Evolutionary conservation across 1,140 invertebrate species (phyloP).

Genomic region (Aphaenogaster ashmeadi): DNA sequence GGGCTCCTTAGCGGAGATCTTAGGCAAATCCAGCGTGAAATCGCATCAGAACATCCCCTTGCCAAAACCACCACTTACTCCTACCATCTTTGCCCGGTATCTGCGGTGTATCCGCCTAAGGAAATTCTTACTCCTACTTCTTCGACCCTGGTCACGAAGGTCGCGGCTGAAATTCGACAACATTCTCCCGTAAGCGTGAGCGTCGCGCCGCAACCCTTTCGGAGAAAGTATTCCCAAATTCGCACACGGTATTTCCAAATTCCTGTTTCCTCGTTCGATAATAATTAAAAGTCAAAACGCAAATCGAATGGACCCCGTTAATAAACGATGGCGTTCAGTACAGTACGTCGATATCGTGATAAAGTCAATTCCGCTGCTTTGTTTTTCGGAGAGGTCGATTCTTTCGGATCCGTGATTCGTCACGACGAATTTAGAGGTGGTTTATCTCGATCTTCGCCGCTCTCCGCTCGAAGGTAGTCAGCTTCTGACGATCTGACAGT

Average conservation of each 20-base stretch:
- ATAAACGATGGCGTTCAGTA: background rate
- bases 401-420: background rate
- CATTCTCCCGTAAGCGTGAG: background rate
- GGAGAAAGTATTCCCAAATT: background rate
- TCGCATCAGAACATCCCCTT: conserved; percentile 86
- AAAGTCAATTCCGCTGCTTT: background rate
- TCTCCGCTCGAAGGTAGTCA: conserved; percentile 59
- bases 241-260: background rate
- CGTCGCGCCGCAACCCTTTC: conserved; percentile 6
- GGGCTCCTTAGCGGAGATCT: conserved; percentile 87
- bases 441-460: conserved; percentile 75
- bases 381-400: background rate
- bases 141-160: conserved; percentile 41
- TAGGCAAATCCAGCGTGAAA: conserved; percentile 88
- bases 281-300: background rate
- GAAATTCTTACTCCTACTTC: conserved; percentile 70
- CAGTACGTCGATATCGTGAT: background rate
- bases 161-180: conserved; percentile 38
- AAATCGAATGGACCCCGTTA: background rate
- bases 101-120: conserved; percentile 68
- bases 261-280: background rate
- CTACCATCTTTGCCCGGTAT: conserved; percentile 77
- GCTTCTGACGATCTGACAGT: conserved; percentile 81
- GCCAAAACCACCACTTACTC: conserved; percentile 86
- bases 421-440: background rate